phyloP scores from a whole-genome alignment of 1,140 invertebrate species.

The Drosophila melanica region DNA sequence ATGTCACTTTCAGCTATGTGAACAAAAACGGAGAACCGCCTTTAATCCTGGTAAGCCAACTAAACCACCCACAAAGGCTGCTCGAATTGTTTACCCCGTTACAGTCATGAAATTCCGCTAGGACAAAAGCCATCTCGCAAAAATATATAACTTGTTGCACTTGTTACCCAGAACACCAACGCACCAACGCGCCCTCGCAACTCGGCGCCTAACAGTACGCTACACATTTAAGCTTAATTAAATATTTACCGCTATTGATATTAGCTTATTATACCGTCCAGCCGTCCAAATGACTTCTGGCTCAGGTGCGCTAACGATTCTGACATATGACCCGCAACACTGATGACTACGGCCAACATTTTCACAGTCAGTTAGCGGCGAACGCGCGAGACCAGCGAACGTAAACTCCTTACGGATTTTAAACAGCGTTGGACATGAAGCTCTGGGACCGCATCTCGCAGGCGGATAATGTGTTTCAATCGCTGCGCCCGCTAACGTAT shows the following conservation, averaged over 20 bases:
- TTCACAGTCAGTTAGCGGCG: constrained; percentile 51
- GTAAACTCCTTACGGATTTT: not conserved
- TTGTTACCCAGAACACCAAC: constrained; percentile 5
- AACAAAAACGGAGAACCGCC: not conserved
- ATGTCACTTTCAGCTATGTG: too few species aligned
- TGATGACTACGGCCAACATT: constrained; percentile 22
- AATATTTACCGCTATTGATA: constrained; percentile 72
- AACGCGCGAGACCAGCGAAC: constrained; percentile 54
- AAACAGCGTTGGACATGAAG: constrained; percentile 47
- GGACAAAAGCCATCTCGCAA: not conserved
- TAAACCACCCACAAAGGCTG: not conserved
- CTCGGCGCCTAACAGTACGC: not conserved
- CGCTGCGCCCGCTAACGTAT: constrained; percentile 68
- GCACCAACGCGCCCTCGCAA: not conserved
- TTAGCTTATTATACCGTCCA: constrained; percentile 59
- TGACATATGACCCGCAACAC: constrained; percentile 56
- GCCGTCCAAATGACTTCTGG: constrained; percentile 39
- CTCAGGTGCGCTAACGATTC: constrained; percentile 54
- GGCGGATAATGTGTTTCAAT: constrained; percentile 81
- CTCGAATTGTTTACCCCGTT: not conserved
- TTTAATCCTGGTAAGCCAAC: not conserved
- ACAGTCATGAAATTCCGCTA: not conserved
- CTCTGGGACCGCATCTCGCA: constrained; percentile 72
- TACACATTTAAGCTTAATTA: constrained; percentile 71
- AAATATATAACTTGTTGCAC: constrained; percentile 4